phyloP scores from a whole-genome alignment of 1,140 invertebrate species.

The Gonioctena quinquepunctata region DNA sequence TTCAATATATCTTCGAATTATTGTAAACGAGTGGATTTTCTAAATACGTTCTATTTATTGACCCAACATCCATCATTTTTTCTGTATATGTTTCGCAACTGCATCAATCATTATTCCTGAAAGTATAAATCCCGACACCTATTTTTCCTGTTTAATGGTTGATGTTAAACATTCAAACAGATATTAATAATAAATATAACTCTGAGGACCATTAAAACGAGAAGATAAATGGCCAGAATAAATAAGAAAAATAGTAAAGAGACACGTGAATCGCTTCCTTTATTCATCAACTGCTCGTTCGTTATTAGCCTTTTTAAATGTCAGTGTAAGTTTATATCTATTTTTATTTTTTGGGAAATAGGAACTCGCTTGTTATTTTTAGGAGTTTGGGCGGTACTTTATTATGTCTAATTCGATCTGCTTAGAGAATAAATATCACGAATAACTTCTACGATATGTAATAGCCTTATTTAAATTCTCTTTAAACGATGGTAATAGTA shows the following conservation, averaged over 20 bases:
- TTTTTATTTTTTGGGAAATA: background rate
- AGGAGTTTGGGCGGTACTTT: background rate
- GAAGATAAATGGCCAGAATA: background rate
- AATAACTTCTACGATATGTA: background rate
- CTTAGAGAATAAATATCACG: background rate
- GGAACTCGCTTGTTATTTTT: background rate
- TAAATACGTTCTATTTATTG: background rate
- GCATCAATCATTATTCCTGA: background rate
- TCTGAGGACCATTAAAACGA: background rate
- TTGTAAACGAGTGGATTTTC: no score
- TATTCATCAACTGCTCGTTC: background rate
- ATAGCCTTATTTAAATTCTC: no score
- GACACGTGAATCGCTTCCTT: background rate
- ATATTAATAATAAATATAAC: background rate
- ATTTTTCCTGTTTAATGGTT: background rate
- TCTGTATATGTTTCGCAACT: background rate
- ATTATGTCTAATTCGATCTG: background rate
- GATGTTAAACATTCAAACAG: background rate
- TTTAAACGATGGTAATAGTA: no score
- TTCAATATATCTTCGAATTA: no score
- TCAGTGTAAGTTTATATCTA: background rate
- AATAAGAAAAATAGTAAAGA: background rate
- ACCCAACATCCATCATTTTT: background rate
- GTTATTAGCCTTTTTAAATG: background rate
- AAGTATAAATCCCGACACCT: background rate